Evolutionary conservation across 2,888 invertebrate species (phyloP), one percentile per base, ranked within the genome.

Genomic region (Drosophila dives): DNA sequence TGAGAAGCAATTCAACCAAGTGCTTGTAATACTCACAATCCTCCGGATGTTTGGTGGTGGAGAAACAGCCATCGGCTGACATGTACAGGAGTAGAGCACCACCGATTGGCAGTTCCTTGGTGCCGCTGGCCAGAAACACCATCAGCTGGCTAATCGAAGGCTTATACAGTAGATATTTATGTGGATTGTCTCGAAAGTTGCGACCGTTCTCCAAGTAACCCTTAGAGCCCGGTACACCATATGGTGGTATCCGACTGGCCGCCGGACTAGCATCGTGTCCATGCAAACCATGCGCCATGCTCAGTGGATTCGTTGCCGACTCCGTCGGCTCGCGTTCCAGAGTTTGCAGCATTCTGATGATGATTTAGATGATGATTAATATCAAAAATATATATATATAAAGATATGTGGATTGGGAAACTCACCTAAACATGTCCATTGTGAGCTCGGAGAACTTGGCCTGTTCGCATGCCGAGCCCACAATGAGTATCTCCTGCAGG

Each of bases 371-470:
- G 10, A 5, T n/a, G n/a, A 11, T 40, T 40, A n/a, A 40, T 10
- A 26, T 2, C 49, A 2, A 8, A 3, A 26, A 2, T 23, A 53
- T 2, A 10, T 11, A 20, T 29, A n/a, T 11, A 26, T 2, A 4
- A 23, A n/a, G 11, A 26, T 2, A 7, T 23, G 12, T 17, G 4
- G 3, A 12, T 17, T 10, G 4, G 10, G 12, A 1, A 3, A 50
- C 81, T 82, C 71, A 92, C 93, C 93, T 91, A 93, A 97, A 99
- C 99, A 99, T 99, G 94, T 99, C 99, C 95, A 99, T 96, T 17
- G 99, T 99, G 82, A 99, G 94, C 93, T 99, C 99, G 81, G 98
- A 98, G 94, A 98, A 99, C 93, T 98, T 98, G 38, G 98, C 97
- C 94, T 99, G 99, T 91, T 98, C 97, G 79, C 96, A 95, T 89